A percentile compares a stretch with the other conserved stretches of the same genome.
phyloP scores from a whole-genome alignment of 53 echinoderm and acorn worm genomes.

The Henricia sp. region DNA sequence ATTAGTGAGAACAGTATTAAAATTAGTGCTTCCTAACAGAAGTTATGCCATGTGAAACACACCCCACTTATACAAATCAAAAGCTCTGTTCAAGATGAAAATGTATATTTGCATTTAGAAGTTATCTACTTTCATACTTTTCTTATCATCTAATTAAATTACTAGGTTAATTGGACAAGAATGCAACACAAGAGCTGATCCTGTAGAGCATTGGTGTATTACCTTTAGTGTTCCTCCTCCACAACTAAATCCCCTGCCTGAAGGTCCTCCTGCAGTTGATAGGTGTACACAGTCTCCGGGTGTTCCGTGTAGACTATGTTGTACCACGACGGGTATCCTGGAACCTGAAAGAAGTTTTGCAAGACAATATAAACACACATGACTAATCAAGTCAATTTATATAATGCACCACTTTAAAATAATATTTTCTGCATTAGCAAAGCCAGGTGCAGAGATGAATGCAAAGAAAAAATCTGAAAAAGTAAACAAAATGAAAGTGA shows the following conservation, averaged over 20 bases:
- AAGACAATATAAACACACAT: not conserved
- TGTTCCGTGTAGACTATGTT: not conserved
- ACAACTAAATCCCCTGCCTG: no score
- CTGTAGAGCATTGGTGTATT: not conserved
- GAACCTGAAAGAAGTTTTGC: slow-evolving; percentile 1
- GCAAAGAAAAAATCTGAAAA: not conserved
- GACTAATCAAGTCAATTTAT: not conserved
- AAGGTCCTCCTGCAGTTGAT: not conserved
- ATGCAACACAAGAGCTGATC: not conserved
- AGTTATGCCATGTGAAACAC: no score
- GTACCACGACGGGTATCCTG: not conserved
- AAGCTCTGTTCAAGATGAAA: not conserved
- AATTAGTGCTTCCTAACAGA: no score
- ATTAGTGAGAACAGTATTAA: no score
- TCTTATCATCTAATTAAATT: no score
- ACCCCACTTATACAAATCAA: no score
- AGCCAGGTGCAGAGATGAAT: not conserved
- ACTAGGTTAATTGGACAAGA: no score
- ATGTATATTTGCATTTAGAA: no score
- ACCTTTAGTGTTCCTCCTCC: not conserved
- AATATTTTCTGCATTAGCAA: not conserved
- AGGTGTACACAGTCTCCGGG: not conserved
- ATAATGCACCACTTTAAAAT: not conserved
- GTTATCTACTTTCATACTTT: no score
- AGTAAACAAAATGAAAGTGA: not conserved